A percentile compares a stretch with the other conserved stretches of the same genome.
Evolutionary conservation across 2,113 vertebrate genomes (phyloP).

Genomic region (Balaenoptera acutorostrata): DNA sequence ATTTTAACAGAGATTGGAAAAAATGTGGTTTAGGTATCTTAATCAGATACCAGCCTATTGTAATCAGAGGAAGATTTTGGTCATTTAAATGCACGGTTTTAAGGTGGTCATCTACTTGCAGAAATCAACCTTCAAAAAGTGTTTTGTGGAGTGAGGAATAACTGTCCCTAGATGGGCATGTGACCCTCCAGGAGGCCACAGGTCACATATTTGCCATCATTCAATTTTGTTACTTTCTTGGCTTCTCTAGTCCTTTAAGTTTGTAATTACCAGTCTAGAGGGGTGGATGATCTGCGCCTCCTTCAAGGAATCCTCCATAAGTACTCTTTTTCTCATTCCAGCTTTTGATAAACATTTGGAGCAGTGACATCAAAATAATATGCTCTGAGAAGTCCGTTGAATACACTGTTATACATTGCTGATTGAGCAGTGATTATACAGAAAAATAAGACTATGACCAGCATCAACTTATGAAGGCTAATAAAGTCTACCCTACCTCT

Average conservation of each 20-base stretch:
- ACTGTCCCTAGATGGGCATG: neutral
- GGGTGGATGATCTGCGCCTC: neutral
- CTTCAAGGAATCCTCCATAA: neutral
- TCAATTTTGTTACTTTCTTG: neutral
- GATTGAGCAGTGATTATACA: neutral
- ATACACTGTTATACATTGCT: neutral
- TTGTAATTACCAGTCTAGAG: neutral
- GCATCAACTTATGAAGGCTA: neutral
- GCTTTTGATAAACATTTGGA: neutral
- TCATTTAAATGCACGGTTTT: neutral
- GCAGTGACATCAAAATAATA: neutral
- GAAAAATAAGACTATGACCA: neutral
- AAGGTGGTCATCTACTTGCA: neutral
- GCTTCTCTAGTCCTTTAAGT: neutral
- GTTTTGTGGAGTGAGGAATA: neutral
- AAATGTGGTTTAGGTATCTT: neutral
- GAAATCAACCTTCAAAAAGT: neutral
- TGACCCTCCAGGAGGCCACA: neutral
- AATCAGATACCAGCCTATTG: neutral
- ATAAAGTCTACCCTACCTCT: neutral
- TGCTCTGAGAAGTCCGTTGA: neutral
- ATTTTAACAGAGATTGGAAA: conserved; percentile 21
- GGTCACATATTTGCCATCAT: neutral
- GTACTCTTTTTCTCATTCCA: neutral
- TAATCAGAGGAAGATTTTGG: neutral